These are phyloP conservation scores for Tolypeutes matacus DNA, from an alignment of 2,797 vertebrate species.

Conservation along the genomic window DNA sequence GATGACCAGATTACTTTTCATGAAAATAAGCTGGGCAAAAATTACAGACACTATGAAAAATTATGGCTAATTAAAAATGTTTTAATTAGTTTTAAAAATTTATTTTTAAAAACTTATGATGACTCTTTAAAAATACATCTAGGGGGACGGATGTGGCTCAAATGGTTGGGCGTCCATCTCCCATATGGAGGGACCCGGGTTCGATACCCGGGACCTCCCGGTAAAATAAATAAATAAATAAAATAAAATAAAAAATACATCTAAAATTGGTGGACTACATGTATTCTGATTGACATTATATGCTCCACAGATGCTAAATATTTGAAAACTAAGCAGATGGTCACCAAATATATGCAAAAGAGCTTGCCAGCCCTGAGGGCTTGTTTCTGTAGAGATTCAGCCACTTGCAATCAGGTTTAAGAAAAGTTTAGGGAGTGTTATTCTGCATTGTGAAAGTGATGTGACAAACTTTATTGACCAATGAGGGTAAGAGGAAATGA, in stretches of 20 bases:
- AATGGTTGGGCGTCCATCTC: too few relatives aligned
- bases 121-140: conserved; percentile 48
- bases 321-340: neutral
- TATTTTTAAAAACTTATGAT: conserved; percentile 35
- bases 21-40: neutral
- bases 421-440: neutral
- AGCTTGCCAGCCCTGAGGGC: neutral
- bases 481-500: neutral
- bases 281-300: neutral
- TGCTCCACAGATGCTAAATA: neutral
- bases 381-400: neutral
- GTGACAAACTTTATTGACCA: neutral
- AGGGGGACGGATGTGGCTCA: too few relatives aligned
- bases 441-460: neutral
- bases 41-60: neutral
- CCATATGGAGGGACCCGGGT: too few relatives aligned
- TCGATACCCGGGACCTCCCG: too few relatives aligned
- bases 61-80: neutral
- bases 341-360: neutral
- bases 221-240: too few relatives aligned
- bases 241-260: conserved; percentile 57
- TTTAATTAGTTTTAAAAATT: neutral
- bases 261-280: neutral
- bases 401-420: neutral
- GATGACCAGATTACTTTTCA: neutral